Conservation (phyloP, 2,113 vertebrate species). For the Zosterops japonicus region DNA sequence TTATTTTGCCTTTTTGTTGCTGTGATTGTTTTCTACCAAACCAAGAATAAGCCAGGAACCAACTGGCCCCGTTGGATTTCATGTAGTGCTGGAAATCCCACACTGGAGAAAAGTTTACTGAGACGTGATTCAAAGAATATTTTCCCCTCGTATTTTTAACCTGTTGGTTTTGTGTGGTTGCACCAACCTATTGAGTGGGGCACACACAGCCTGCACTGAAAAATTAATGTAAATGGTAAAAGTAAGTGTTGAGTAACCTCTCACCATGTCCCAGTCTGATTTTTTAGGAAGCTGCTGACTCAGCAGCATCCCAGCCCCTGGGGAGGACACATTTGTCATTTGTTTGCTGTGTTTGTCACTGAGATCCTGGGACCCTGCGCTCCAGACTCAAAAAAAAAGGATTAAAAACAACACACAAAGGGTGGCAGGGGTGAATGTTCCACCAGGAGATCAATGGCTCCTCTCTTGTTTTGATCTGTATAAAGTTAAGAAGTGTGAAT, state of each 20-base stretch:
- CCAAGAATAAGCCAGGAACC: background rate
- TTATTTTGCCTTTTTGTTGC: background rate
- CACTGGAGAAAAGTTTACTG: background rate
- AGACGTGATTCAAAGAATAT: background rate
- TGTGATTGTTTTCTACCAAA: background rate
- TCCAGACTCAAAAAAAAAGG: background rate
- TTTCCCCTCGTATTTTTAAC: background rate
- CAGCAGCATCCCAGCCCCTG: slow-evolving; percentile 21
- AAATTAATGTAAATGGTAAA: background rate
- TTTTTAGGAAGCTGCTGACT: slow-evolving; percentile 27
- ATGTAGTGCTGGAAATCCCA: background rate
- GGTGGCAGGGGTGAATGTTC: background rate
- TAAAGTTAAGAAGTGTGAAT: background rate
- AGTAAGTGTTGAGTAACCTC: background rate
- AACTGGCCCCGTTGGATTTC: background rate
- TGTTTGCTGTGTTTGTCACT: background rate
- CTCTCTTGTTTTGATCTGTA: background rate
- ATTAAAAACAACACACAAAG: background rate
- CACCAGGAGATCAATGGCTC: background rate
- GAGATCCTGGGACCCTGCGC: background rate
- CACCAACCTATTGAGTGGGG: background rate
- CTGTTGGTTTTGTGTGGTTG: background rate
- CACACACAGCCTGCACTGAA: background rate
- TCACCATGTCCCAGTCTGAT: background rate
- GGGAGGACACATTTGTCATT: background rate